Evolutionary conservation across 2,113 vertebrate genomes (phyloP).

Genomic region (Halcyon senegalensis): DNA sequence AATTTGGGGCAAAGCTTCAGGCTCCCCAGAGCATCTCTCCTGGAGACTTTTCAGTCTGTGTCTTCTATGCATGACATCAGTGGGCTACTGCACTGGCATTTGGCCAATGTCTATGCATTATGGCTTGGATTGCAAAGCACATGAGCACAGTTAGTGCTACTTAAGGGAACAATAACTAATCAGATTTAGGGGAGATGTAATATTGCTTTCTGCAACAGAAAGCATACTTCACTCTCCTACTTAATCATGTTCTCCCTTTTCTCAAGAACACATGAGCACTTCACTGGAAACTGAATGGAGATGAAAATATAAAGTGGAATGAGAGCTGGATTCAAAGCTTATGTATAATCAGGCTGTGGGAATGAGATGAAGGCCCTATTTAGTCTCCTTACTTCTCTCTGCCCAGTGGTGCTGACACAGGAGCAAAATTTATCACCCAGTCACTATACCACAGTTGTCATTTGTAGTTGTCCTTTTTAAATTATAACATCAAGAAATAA

Average conservation of each 20-base stretch:
- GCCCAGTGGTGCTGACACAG: not conserved
- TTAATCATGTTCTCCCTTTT: not conserved
- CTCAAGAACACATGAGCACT: conserved; percentile 31
- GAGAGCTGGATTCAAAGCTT: not conserved
- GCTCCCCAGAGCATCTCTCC: not conserved
- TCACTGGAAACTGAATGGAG: not conserved
- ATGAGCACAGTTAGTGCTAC: not conserved
- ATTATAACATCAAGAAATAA: not conserved
- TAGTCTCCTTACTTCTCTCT: not conserved
- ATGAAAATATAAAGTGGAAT: conserved; percentile 10
- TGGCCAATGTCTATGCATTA: not conserved
- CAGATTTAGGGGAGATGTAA: not conserved
- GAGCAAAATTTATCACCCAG: not conserved
- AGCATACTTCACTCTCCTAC: not conserved
- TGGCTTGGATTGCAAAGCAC: not conserved
- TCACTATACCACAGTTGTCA: not conserved
- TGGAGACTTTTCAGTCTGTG: not conserved
- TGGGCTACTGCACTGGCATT: not conserved
- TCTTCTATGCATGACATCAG: not conserved
- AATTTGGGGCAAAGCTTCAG: not conserved
- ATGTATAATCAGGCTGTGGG: not conserved
- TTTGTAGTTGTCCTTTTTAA: not conserved
- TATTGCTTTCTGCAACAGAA: not conserved
- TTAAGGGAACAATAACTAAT: conserved; percentile 42
- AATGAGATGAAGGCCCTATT: not conserved